Percentiles rank a stretch among this genome's conserved stretches.
These are phyloP conservation scores for Bicyclus anynana DNA, from an alignment of 1,140 invertebrate genomes.

Conservation along the genomic window DNA sequence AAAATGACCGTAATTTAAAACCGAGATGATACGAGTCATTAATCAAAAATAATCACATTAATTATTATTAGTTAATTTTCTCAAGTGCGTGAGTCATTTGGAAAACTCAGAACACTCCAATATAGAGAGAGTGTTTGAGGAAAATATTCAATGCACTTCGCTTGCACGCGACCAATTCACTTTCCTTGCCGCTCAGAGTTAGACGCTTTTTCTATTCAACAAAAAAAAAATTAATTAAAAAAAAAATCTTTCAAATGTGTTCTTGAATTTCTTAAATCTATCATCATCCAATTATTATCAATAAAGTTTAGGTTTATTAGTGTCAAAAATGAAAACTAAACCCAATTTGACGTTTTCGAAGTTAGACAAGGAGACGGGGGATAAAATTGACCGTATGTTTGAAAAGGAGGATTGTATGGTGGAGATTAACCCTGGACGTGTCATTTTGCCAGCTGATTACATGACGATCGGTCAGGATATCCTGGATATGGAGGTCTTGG, in stretches of 20 bases:
- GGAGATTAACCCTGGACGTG: slow-evolving; percentile 82
- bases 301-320: too few species aligned
- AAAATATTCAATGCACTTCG: slow-evolving; percentile 30
- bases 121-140: slow-evolving; percentile 41
- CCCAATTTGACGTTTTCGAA: slow-evolving; percentile 78
- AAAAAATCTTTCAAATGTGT: slow-evolving; percentile 12
- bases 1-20: too few species aligned
- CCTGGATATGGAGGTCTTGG: slow-evolving; percentile 80
- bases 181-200: slow-evolving; percentile 27
- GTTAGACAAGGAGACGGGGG: slow-evolving; percentile 79
- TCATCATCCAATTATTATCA: too few species aligned
- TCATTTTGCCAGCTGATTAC: slow-evolving; percentile 83
- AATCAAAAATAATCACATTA: too few species aligned
- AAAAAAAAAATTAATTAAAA: slow-evolving; percentile 8
- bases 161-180: slow-evolving; percentile 45
- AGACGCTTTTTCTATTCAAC: slow-evolving; percentile 8
- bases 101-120: slow-evolving; percentile 38
- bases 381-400: slow-evolving; percentile 82
- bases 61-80: slow-evolving; percentile 1
- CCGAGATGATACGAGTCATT: too few species aligned
- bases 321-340: slow-evolving; percentile 56
- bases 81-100: not conserved
- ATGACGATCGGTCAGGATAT: slow-evolving; percentile 83
- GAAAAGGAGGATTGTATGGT: slow-evolving; percentile 82
- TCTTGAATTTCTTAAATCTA: slow-evolving; percentile 6